Conservation (phyloP, 1,140 invertebrate species). For the Trypoxylus dichotomus region DNA sequence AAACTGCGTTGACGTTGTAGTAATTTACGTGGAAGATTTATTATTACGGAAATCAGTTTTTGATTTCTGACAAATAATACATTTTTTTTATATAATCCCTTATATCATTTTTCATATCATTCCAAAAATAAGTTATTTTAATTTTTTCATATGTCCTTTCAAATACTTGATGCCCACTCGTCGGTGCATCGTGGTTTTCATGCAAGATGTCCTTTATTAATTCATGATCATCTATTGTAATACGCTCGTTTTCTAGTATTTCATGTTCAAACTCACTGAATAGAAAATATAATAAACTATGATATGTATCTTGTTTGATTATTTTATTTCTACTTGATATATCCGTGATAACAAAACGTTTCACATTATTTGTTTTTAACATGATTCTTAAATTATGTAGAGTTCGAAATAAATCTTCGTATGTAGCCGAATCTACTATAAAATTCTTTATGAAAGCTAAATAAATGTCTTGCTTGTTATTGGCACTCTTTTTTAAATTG, state of each 20-base stretch:
- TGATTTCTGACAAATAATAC: slow-evolving; percentile 30
- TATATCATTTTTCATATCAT: slow-evolving; percentile 18
- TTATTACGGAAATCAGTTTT: slow-evolving; percentile 31
- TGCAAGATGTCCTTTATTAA: slow-evolving; percentile 23
- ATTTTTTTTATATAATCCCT: slow-evolving; percentile 31
- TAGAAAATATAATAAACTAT: slow-evolving; percentile 20
- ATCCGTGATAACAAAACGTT: no score
- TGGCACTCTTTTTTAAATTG: no score
- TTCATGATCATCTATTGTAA: background rate
- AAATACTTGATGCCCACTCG: slow-evolving; percentile 24
- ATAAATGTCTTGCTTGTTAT: no score
- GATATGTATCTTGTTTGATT: slow-evolving; percentile 15
- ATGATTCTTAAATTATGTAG: no score
- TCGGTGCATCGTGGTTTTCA: slow-evolving; percentile 27
- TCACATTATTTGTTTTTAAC: no score
- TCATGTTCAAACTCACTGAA: background rate
- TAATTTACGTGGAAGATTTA: slow-evolving; percentile 42
- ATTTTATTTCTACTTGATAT: no score
- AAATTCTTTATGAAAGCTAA: no score
- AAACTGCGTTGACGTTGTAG: slow-evolving; percentile 36
- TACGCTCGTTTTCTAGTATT: slow-evolving; percentile 24
- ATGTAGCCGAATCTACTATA: no score
- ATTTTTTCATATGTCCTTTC: slow-evolving; percentile 29
- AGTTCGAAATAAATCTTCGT: no score
- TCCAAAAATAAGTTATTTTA: slow-evolving; percentile 29